Conservation (phyloP, 2,113 vertebrate species). For the Marmota flaviventris region DNA sequence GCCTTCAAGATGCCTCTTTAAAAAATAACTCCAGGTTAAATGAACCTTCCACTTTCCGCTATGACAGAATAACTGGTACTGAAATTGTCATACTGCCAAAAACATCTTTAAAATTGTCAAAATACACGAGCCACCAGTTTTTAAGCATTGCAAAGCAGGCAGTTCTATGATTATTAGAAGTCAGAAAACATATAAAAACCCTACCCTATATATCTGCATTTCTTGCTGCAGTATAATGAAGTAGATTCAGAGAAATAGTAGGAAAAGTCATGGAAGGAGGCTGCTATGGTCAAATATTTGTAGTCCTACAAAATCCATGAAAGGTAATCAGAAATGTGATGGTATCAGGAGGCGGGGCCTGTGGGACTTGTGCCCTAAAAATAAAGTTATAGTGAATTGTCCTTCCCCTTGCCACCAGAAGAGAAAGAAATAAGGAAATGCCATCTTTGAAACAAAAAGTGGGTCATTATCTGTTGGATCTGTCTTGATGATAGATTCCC, state of each 20-base stretch:
- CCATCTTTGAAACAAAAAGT: neutral
- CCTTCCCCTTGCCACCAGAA: neutral
- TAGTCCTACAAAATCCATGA: neutral
- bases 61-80: neutral
- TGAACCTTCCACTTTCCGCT: neutral
- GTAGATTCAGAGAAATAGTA: neutral
- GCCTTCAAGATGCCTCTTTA: neutral
- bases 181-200: neutral
- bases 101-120: neutral
- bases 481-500: neutral
- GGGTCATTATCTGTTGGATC: neutral
- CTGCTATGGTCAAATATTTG: neutral
- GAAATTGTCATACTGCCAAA: neutral
- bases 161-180: neutral
- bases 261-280: neutral
- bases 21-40: neutral
- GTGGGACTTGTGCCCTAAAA: neutral
- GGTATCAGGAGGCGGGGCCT: neutral
- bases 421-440: too few species aligned
- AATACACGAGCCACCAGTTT: neutral
- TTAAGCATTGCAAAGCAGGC: neutral
- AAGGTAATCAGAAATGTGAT: neutral
- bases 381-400: neutral
- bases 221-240: neutral
- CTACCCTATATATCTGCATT: neutral